These are phyloP conservation scores for Lanius collurio DNA, from an alignment of 2,113 vertebrate genomes.

Conservation along the genomic window DNA sequence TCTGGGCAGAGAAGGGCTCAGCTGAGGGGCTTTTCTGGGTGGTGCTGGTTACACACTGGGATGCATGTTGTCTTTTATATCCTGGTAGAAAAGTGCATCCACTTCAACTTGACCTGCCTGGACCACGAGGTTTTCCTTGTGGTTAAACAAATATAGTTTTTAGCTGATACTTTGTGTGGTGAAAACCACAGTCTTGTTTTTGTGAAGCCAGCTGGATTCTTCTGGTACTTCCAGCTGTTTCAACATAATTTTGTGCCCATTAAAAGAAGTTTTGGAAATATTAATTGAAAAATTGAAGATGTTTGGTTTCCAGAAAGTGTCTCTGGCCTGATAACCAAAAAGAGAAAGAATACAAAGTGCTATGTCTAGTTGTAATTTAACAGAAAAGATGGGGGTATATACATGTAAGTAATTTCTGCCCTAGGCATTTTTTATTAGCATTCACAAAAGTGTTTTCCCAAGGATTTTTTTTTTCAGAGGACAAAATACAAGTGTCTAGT, in stretches of 20 bases:
- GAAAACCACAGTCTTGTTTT: background rate
- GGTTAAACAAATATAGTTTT: background rate
- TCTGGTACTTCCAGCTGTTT: background rate
- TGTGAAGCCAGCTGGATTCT: background rate
- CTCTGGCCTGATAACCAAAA: background rate
- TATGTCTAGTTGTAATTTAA: background rate
- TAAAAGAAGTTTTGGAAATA: background rate
- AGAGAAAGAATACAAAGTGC: background rate
- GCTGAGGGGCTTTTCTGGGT: background rate
- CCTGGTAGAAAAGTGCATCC: slow-evolving; percentile 28
- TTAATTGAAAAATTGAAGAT: background rate
- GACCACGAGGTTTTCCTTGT: background rate
- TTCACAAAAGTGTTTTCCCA: background rate
- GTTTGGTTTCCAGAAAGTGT: background rate
- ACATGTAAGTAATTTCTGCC: background rate
- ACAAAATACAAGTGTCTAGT: background rate
- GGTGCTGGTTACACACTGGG: background rate
- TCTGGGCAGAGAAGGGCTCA: background rate
- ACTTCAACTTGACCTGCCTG: slow-evolving; percentile 2
- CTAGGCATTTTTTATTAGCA: background rate
- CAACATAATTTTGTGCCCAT: background rate
- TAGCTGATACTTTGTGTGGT: background rate
- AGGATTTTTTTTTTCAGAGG: background rate
- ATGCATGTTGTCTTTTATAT: background rate
- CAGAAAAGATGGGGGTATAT: background rate